Percentiles rank a stretch among this genome's conserved stretches.
Conservation (phyloP, 1,140 invertebrate genomes). For the Coptotermes formosanus region DNA sequence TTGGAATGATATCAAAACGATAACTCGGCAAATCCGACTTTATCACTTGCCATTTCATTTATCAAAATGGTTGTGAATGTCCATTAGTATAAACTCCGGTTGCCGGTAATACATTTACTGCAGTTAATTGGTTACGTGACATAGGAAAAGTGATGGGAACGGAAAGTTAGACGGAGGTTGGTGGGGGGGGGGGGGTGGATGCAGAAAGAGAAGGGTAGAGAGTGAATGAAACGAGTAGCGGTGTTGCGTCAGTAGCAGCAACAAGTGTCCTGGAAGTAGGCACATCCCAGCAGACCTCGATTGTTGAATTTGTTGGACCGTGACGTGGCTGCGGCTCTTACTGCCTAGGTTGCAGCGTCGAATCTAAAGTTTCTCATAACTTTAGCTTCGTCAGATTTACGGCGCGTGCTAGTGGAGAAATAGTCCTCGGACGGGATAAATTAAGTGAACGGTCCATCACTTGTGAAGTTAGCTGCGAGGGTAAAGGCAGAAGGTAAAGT, state of each 20-base stretch:
- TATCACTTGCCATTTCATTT: slow-evolving; percentile 13
- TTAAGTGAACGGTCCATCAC: too few species aligned
- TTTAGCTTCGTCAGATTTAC: too few species aligned
- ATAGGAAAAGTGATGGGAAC: neutral
- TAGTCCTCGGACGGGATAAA: too few species aligned
- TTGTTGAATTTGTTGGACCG: too few species aligned
- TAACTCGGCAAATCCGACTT: neutral
- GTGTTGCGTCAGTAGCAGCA: slow-evolving; percentile 6
- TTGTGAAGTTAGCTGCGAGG: too few species aligned
- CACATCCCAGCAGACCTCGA: neutral
- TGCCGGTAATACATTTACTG: neutral
- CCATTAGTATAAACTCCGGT: slow-evolving; percentile 14
- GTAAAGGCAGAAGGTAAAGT: too few species aligned
- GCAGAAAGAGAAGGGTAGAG: neutral
- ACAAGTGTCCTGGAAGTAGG: slow-evolving; percentile 1
- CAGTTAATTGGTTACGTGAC: neutral
- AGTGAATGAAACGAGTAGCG: neutral
- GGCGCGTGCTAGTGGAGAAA: too few species aligned
- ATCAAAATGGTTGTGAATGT: neutral
- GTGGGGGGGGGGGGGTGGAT: too few species aligned
- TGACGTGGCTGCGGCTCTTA: too few species aligned
- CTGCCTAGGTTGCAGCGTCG: too few species aligned
- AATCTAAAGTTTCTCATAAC: too few species aligned
- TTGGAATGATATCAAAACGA: slow-evolving; percentile 12
- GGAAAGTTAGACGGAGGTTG: neutral